A percentile compares a stretch with the other conserved stretches of the same genome.
Evolutionary conservation across 2,797 vertebrate genomes (phyloP).

Genomic region (Parauchenoglanis punctatus): DNA sequence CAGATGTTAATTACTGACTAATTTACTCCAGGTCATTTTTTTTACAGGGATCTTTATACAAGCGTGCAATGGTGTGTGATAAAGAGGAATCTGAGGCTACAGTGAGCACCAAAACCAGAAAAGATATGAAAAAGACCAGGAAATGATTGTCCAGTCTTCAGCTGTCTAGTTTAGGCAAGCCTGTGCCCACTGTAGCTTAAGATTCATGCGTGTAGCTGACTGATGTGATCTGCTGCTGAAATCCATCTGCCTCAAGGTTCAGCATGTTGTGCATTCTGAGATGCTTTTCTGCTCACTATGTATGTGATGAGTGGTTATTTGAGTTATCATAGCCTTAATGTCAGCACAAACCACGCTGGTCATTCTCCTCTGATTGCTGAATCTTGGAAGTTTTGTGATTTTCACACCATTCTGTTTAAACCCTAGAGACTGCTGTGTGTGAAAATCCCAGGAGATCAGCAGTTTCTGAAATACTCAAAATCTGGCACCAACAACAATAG

Average conservation of each 20-base stretch:
- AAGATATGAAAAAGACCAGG: neutral
- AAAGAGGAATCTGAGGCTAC: neutral
- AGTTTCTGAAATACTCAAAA: neutral
- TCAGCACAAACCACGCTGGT: neutral
- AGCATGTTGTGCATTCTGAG: neutral
- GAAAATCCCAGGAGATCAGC: neutral
- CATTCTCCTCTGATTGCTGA: neutral
- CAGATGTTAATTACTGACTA: slow-evolving; percentile 32
- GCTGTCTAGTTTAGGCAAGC: neutral
- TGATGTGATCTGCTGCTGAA: neutral
- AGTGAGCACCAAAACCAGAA: too few species aligned
- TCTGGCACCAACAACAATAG: too few species aligned
- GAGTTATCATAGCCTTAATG: neutral
- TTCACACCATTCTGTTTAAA: neutral
- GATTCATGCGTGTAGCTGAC: neutral
- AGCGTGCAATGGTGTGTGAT: neutral
- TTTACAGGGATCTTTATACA: slow-evolving; percentile 7
- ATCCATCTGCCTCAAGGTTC: neutral
- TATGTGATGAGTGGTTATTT: neutral
- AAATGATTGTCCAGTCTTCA: neutral
- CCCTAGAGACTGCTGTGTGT: neutral
- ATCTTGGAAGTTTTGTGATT: neutral
- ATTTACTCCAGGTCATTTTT: slow-evolving; percentile 3
- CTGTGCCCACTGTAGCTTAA: neutral
- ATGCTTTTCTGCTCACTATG: neutral